These are phyloP conservation scores for Calypte anna DNA, from an alignment of 2,113 vertebrate species.

Conservation along the genomic window DNA sequence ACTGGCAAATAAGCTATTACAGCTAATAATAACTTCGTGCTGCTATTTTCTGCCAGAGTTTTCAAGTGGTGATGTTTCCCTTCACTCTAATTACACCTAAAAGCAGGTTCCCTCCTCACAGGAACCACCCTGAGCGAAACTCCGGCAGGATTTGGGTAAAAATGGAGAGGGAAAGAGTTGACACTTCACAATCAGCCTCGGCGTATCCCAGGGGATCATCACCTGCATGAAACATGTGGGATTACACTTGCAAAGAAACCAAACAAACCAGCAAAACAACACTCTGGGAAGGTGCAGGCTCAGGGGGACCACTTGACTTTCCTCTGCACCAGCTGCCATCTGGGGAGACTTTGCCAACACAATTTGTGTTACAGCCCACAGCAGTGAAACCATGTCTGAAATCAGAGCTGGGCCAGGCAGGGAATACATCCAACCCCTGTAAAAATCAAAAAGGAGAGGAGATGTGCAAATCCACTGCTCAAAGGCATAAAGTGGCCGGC, in stretches of 20 bases:
- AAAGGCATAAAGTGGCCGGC: not conserved
- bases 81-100: constrained; percentile 51
- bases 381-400: not conserved
- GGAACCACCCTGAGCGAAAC: not conserved
- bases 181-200: constrained; percentile 4
- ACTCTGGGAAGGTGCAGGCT: not conserved
- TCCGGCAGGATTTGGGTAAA: constrained; percentile 20
- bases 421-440: not conserved
- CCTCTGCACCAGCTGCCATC: not conserved
- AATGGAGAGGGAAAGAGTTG: not conserved
- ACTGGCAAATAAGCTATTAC: constrained; percentile 33
- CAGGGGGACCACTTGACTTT: not conserved
- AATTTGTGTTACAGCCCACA: not conserved
- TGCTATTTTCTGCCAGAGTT: constrained; percentile 53
- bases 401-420: not conserved
- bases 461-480: not conserved
- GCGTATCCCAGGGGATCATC: constrained; percentile 11
- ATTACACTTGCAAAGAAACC: not conserved
- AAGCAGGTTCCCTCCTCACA: constrained; percentile 56
- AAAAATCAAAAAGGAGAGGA: not conserved
- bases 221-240: constrained; percentile 3
- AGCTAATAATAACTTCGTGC: constrained; percentile 47
- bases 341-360: not conserved
- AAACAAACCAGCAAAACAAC: not conserved
- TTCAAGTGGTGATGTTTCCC: constrained; percentile 47